Percentiles rank a stretch among this genome's conserved stretches.
Evolutionary conservation across 2,888 invertebrate genomes (phyloP).

Genomic region (Himalopsyche kuldschensis): DNA sequence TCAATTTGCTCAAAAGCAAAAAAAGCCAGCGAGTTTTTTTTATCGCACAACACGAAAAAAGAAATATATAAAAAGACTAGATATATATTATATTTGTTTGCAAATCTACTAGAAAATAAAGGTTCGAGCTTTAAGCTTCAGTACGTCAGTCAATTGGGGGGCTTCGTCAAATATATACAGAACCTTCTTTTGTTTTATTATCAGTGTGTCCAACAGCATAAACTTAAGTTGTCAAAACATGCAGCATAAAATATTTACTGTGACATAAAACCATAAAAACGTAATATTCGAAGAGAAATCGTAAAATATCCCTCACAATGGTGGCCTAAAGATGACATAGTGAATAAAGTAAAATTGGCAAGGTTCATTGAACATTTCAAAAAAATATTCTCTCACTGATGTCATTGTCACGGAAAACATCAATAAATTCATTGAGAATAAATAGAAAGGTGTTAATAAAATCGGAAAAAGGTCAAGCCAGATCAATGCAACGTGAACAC

Average conservation of each 20-base stretch:
- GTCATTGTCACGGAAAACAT: background rate
- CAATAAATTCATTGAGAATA: background rate
- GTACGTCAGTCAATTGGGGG: background rate
- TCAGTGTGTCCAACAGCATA: background rate
- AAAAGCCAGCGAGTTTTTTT: too few species aligned
- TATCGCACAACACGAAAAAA: too few species aligned
- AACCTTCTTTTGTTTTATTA: background rate
- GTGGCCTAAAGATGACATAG: background rate
- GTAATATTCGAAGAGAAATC: background rate
- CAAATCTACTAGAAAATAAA: background rate
- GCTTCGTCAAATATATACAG: background rate
- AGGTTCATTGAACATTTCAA: background rate
- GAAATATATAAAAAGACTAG: background rate
- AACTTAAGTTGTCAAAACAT: background rate
- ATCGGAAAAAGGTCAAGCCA: background rate
- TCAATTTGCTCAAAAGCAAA: too few species aligned
- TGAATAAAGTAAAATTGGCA: background rate
- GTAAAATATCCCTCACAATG: background rate
- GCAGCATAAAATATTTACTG: background rate
- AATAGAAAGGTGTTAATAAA: background rate
- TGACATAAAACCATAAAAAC: background rate
- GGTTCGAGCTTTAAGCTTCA: background rate
- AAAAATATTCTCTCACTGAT: background rate
- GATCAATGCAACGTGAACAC: background rate
- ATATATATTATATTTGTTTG: background rate